Base-by-base conservation (phyloP, 2,888 invertebrate species). In the Odontomyia ornata region DNA sequence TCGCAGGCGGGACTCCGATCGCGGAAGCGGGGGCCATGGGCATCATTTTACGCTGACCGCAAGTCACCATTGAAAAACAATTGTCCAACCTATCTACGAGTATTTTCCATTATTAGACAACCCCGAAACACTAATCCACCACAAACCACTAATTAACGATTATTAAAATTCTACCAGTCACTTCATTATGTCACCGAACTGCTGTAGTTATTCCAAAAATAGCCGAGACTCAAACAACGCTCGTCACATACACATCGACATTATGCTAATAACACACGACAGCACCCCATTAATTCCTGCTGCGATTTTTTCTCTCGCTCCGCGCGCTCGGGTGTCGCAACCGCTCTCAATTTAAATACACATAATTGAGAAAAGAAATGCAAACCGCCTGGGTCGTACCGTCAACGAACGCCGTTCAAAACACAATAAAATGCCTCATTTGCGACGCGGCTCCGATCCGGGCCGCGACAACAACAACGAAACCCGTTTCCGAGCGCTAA, bases 11-110 rank as follows among this genome's bases (percentile, higher is more conserved):
- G 89, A 94, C 92, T 87, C 93, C 92, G 87, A 93, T 92, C 86
- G 94, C 91, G 88, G 94, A 93, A 85, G 93, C 93, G 89, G 95
- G 95, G 91, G 95, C 95, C 91, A 95, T 92, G 89, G 95, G 95
- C 95, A 96, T 95, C 95, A 95, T 96, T 79, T 84, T 87, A 82
- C 85, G 86, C 80, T 85, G 85, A 78, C 84, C 84, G 83, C 85
- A 86, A 84, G 85, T 86, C 83, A 86, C 85, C 86, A 86, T 86
- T 85, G 83, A 84, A 81, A 73, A 57, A 36, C 36, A 36, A 36
- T 36, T 5, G 9, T 36, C 9, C 36, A 36, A 36, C 36, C 5
- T 15, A 52, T 52, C 3, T 2, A 15, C 52, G 52, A n/a, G n/a
- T n/a, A n/a, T 43, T 43, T 43, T 43, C 13, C 52, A n/a, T 15